phyloP scores from a whole-genome alignment of 2,797 vertebrate genomes.

The Paguma larvata region DNA sequence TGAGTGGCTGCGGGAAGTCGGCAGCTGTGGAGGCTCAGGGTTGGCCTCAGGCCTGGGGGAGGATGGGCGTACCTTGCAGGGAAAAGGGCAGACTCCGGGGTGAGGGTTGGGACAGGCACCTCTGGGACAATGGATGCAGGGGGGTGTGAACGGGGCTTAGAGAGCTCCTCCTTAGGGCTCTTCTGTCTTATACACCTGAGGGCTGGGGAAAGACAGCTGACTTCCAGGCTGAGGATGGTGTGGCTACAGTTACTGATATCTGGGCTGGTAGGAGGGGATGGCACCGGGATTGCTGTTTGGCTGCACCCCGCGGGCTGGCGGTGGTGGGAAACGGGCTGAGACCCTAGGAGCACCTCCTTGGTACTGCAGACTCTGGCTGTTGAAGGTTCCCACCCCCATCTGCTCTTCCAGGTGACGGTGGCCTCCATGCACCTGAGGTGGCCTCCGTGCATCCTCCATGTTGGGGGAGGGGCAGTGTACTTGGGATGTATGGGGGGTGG shows the following conservation, averaged over 20 bases:
- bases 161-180: neutral
- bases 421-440: fast-evolving
- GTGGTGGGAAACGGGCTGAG: neutral
- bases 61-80: neutral
- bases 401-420: neutral
- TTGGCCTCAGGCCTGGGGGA: neutral
- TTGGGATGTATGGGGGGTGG: neutral
- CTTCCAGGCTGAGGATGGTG: neutral
- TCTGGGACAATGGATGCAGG: neutral
- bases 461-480: too few relatives aligned
- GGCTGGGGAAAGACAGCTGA: neutral
- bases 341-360: neutral
- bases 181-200: neutral
- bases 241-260: neutral
- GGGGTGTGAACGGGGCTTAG: neutral
- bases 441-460: fast-evolving
- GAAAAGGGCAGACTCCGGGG: neutral
- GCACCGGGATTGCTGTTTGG: neutral
- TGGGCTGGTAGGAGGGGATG: too few relatives aligned
- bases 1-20: neutral
- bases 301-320: neutral
- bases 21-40: neutral
- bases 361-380: neutral
- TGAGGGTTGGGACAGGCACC: neutral
- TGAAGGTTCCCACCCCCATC: neutral